phyloP scores from a whole-genome alignment of 2,797 vertebrate species.

The Sylvilagus floridanus region DNA sequence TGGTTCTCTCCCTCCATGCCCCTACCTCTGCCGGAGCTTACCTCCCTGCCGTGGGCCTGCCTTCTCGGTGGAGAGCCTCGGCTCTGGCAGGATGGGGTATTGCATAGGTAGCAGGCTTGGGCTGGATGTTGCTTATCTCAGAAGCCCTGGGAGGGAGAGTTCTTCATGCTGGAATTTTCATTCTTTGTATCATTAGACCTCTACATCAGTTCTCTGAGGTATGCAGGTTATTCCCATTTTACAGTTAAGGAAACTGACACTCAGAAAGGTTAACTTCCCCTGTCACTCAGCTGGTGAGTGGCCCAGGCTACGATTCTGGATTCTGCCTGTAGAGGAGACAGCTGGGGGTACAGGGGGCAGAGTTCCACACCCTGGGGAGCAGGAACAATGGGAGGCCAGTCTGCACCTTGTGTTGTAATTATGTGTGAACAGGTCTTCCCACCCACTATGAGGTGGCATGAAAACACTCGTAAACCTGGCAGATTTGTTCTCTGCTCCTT shows the following conservation, averaged over 20 bases:
- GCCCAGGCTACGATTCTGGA: background rate
- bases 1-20: background rate
- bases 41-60: background rate
- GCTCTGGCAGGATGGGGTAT: background rate
- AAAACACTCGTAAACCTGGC: background rate
- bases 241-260: slow-evolving; percentile 53
- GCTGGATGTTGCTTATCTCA: background rate
- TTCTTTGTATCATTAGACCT: background rate
- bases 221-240: background rate
- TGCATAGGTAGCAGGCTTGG: background rate
- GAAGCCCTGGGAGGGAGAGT: background rate
- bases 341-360: background rate
- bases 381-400: background rate
- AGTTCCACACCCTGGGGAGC: background rate
- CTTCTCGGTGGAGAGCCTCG: background rate
- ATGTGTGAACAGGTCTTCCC: background rate
- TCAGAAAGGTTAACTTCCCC: background rate
- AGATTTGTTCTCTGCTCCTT: slow-evolving; percentile 52
- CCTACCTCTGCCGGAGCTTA: background rate
- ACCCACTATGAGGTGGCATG: background rate
- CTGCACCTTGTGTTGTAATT: background rate
- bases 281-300: background rate
- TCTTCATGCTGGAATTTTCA: background rate
- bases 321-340: background rate
- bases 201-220: background rate